Percentiles rank a stretch among this genome's conserved stretches.
These are phyloP conservation scores for Eutrigla gurnardus DNA, from an alignment of 2,797 vertebrate species.

Conservation along the genomic window DNA sequence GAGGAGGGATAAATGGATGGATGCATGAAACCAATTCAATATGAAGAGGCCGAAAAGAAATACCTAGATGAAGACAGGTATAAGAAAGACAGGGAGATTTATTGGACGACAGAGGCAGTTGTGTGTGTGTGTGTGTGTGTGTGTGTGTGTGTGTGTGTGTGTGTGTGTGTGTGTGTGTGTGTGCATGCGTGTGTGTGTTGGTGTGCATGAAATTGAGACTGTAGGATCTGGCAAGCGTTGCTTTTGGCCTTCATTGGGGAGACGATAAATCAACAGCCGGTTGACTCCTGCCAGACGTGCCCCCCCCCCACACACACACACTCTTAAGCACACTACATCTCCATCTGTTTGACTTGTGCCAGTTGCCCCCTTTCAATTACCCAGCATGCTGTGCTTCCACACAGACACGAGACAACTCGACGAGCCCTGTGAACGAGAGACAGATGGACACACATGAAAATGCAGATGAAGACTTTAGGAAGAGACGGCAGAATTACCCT, in stretches of 20 bases:
- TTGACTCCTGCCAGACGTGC: conserved; percentile 72
- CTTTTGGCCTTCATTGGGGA: conserved; percentile 62
- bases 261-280: conserved; percentile 70
- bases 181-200: conserved; percentile 6
- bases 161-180: not conserved
- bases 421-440: conserved; percentile 42
- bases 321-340: conserved; percentile 49
- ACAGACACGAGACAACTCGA: conserved; percentile 55
- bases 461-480: conserved; percentile 38
- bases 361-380: conserved; percentile 76
- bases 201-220: conserved; percentile 4
- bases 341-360: conserved; percentile 75
- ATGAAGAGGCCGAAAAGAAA: conserved; percentile 3
- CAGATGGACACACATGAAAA: conserved; percentile 65
- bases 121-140: not conserved
- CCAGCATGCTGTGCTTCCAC: conserved; percentile 69
- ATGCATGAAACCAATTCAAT: conserved; percentile 21
- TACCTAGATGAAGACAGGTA: conserved; percentile 32
- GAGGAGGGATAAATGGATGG: conserved; percentile 10
- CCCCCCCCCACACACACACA: conserved; percentile 33
- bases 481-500: conserved; percentile 41
- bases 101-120: conserved; percentile 7
- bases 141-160: conserved; percentile 11
- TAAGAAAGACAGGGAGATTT: not conserved
- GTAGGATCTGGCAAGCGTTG: conserved; percentile 47